phyloP scores from a whole-genome alignment of 2,888 invertebrate species.

The Diaprepes abbreviatus region DNA sequence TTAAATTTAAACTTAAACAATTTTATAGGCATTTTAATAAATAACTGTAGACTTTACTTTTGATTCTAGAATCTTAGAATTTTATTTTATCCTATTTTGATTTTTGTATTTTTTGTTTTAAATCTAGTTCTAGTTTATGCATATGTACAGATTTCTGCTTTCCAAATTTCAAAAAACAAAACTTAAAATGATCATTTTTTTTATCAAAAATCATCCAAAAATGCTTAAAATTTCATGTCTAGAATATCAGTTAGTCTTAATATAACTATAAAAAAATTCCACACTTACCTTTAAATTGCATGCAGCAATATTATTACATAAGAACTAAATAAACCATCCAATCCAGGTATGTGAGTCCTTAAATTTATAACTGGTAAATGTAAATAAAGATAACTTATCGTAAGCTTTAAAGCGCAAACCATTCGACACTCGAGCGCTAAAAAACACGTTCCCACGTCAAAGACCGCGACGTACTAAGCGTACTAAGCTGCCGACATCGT shows the following conservation, averaged over 20 bases:
- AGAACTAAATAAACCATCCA: slow-evolving; percentile 14
- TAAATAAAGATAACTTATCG: slow-evolving; percentile 26
- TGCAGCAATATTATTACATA: background rate
- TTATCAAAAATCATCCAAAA: background rate
- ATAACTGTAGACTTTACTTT: no score
- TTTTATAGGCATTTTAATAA: no score
- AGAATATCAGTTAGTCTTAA: no score
- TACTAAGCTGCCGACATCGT: slow-evolving; percentile 42
- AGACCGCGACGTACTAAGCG: slow-evolving; percentile 33
- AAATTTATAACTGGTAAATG: slow-evolving; percentile 15
- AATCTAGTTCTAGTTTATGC: no score
- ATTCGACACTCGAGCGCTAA: slow-evolving; percentile 22
- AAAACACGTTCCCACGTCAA: slow-evolving; percentile 42
- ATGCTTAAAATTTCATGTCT: background rate
- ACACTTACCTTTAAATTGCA: slow-evolving; percentile 11
- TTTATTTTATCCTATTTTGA: no score
- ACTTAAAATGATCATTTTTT: no score
- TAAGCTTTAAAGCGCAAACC: slow-evolving; percentile 14
- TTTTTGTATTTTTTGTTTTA: no score
- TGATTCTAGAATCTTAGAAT: no score
- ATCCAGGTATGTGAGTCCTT: slow-evolving; percentile 12
- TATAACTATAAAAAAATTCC: no score
- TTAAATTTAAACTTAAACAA: no score
- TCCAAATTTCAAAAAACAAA: no score
- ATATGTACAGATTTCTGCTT: no score